Evolutionary conservation across 1,140 invertebrate species (phyloP).

Genomic region (Megalopta genalis): DNA sequence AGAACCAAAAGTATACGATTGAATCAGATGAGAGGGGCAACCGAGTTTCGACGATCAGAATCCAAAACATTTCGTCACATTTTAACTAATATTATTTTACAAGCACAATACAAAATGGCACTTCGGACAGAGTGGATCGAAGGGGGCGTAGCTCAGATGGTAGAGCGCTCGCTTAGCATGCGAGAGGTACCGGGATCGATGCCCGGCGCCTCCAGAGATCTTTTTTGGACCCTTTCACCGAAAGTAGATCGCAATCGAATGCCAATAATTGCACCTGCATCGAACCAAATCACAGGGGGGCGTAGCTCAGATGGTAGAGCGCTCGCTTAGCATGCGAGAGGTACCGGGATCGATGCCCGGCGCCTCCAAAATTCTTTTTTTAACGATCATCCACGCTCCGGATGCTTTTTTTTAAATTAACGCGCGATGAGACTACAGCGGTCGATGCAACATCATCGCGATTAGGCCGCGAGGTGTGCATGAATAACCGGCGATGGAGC

Average conservation of each 20-base stretch:
- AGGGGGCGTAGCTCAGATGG: slow-evolving; percentile 91
- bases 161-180: slow-evolving; percentile 94
- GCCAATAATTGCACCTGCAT: neutral
- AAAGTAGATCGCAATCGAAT: neutral
- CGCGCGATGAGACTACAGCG: too few relatives aligned
- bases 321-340: slow-evolving; percentile 93
- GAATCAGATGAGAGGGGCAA: too few relatives aligned
- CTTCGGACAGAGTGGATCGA: neutral
- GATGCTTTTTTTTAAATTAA: too few relatives aligned
- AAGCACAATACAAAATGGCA: neutral
- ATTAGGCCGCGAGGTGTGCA: neutral
- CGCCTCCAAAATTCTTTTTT: slow-evolving; percentile 82
- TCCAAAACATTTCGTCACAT: slow-evolving; percentile 55
- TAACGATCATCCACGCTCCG: neutral
- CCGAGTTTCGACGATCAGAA: too few relatives aligned
- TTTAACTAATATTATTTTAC: slow-evolving; percentile 27
- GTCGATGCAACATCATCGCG: neutral
- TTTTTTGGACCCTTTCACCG: neutral
- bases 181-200: slow-evolving; percentile 93
- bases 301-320: slow-evolving; percentile 93
- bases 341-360: slow-evolving; percentile 92
- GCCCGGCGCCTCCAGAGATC: slow-evolving; percentile 77
- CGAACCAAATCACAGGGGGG: slow-evolving; percentile 77
- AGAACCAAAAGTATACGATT: too few relatives aligned
- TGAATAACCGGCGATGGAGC: too few relatives aligned